Conservation (phyloP, 1,140 invertebrate species). For the Oryzaephilus surinamensis region DNA sequence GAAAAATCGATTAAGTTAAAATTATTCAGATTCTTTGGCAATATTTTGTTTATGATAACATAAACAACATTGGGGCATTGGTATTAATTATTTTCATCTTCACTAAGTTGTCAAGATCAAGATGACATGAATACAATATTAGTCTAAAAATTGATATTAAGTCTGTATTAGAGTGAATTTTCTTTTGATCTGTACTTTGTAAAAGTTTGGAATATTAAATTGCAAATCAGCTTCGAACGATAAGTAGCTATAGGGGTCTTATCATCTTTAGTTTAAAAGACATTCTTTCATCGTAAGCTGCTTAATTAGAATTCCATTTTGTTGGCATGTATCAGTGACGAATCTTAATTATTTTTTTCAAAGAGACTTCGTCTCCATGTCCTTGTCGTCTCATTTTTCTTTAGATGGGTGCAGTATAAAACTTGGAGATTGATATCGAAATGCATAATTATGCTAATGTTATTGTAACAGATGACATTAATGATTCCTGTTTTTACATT, state of each 20-base stretch:
- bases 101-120: too few species aligned
- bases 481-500: slow-evolving; percentile 19
- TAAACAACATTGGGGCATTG: too few species aligned
- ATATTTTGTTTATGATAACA: too few species aligned
- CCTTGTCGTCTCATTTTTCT: slow-evolving; percentile 13
- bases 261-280: slow-evolving; percentile 17
- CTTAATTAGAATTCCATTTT: slow-evolving; percentile 27
- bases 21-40: too few species aligned
- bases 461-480: slow-evolving; percentile 22
- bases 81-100: too few species aligned
- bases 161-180: too few species aligned
- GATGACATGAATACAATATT: too few species aligned
- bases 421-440: slow-evolving; percentile 15
- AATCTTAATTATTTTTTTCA: slow-evolving; percentile 23
- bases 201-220: slow-evolving; percentile 23
- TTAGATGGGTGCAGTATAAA: slow-evolving; percentile 4
- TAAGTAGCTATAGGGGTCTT: slow-evolving; percentile 15
- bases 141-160: too few species aligned
- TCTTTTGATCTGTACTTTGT: slow-evolving; percentile 14
- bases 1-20: too few species aligned
- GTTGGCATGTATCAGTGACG: slow-evolving; percentile 15
- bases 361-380: too few species aligned
- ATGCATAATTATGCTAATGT: slow-evolving; percentile 22
- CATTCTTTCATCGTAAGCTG: slow-evolving; percentile 18
- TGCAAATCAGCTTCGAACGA: slow-evolving; percentile 20